phyloP scores from a whole-genome alignment of 2,113 vertebrate genomes.

The Perognathus longimembris region DNA sequence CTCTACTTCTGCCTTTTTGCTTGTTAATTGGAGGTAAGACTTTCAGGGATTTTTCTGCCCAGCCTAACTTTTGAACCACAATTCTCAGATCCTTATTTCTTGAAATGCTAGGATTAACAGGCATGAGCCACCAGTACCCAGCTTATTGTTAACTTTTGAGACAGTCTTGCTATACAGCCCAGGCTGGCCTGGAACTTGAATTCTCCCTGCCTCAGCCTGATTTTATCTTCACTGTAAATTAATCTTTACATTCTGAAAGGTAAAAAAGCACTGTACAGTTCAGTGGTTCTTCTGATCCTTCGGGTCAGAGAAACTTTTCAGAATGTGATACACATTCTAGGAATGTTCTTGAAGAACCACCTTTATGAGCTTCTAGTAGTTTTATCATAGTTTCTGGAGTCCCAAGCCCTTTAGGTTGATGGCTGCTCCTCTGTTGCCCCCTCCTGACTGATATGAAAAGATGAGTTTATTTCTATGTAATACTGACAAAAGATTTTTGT shows the following conservation, averaged over 20 bases:
- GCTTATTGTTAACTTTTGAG: background rate
- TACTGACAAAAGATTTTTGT: constrained; percentile 62
- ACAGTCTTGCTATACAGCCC: background rate
- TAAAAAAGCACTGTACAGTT: background rate
- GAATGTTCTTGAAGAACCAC: background rate
- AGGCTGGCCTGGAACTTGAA: background rate
- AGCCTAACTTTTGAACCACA: too few species aligned
- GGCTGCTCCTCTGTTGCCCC: background rate
- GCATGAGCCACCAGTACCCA: too few species aligned
- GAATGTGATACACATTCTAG: background rate
- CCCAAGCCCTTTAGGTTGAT: background rate
- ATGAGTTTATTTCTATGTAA: background rate
- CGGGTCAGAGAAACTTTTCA: background rate
- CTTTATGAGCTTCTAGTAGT: background rate
- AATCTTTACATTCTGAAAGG: constrained; percentile 8
- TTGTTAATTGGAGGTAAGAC: too few species aligned
- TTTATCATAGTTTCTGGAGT: background rate
- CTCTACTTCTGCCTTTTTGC: too few species aligned
- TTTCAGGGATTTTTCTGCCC: too few species aligned
- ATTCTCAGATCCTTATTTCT: too few species aligned
- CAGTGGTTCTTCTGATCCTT: background rate
- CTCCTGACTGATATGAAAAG: background rate
- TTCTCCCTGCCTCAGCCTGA: background rate
- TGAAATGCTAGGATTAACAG: too few species aligned
- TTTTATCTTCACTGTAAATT: constrained; percentile 32